Conservation (phyloP, 2,113 vertebrate genomes). For the Campylomormyrus numenius region DNA sequence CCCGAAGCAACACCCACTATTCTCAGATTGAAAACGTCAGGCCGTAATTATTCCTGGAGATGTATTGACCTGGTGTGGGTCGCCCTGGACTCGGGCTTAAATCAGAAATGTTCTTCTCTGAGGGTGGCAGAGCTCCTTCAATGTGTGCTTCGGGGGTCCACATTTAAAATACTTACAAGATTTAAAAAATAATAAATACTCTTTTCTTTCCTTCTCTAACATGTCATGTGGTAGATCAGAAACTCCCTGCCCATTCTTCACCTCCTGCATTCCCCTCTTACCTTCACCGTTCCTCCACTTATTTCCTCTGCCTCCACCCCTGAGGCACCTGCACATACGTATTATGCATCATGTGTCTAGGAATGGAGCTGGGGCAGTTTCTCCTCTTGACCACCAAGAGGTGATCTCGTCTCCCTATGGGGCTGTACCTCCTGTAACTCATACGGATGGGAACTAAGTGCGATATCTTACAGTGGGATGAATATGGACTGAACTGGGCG, state of each 20-base stretch:
- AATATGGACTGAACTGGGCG: not conserved
- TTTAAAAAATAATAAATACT: conserved; percentile 18
- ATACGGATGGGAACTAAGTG: not conserved
- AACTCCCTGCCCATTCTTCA: conserved; percentile 10
- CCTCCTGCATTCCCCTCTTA: conserved; percentile 10
- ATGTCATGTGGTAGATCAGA: conserved; percentile 22
- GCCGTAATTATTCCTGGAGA: conserved; percentile 43
- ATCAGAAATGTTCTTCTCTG: conserved; percentile 36
- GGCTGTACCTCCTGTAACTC: not conserved
- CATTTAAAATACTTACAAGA: conserved; percentile 20
- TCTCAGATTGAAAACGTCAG: conserved; percentile 35
- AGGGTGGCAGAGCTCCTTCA: conserved; percentile 26
- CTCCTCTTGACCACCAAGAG: not conserved
- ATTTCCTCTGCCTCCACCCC: conserved; percentile 18
- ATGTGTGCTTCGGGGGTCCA: conserved; percentile 21
- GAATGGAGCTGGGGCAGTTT: conserved; percentile 2
- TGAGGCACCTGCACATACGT: conserved; percentile 39
- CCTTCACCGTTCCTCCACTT: conserved; percentile 2
- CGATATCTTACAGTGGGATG: not conserved
- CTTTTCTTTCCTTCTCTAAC: conserved; percentile 27
- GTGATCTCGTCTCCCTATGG: not conserved
- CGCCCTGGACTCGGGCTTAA: conserved; percentile 31
- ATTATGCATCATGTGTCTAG: not conserved
- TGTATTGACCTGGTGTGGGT: conserved; percentile 45
- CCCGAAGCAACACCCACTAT: conserved; percentile 31